Evolutionary conservation across 2,113 vertebrate genomes (phyloP).

Genomic region (Verasper variegatus): DNA sequence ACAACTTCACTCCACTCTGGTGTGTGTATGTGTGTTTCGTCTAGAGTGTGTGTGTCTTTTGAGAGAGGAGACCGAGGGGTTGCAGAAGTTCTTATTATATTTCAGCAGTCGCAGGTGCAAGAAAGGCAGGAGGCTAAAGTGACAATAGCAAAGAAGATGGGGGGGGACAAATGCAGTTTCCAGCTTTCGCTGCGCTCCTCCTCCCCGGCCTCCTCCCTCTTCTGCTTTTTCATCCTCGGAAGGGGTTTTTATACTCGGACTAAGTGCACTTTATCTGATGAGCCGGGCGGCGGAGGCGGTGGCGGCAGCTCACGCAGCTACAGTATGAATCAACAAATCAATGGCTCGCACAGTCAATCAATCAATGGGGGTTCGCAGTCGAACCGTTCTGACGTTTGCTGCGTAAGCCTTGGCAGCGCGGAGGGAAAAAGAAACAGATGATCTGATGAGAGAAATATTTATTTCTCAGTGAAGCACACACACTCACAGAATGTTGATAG

Average conservation of each 20-base stretch:
- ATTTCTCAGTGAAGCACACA: not conserved
- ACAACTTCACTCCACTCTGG: not conserved
- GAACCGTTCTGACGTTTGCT: slow-evolving; percentile 55
- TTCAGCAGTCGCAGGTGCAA: slow-evolving; percentile 29
- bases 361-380: slow-evolving; percentile 51
- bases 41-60: slow-evolving; percentile 5
- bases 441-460: slow-evolving; percentile 14
- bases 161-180: slow-evolving; percentile 32
- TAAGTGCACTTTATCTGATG: slow-evolving; percentile 79
- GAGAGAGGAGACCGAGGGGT: not conserved
- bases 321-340: slow-evolving; percentile 73
- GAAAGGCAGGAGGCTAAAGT: slow-evolving; percentile 34
- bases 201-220: slow-evolving; percentile 1
- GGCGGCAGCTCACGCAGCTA: slow-evolving; percentile 47
- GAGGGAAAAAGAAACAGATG: slow-evolving; percentile 11
- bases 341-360: slow-evolving; percentile 63
- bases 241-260: slow-evolving; percentile 53
- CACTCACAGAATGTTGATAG: no score
- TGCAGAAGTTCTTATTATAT: slow-evolving; percentile 25
- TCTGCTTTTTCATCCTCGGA: slow-evolving; percentile 46
- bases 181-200: slow-evolving; percentile 11
- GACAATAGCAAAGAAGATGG: slow-evolving; percentile 38
- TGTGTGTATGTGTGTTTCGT: not conserved
- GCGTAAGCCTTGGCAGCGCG: slow-evolving; percentile 45
- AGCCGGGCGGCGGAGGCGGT: slow-evolving; percentile 51